Evolutionary conservation across 2,797 vertebrate species (phyloP), one percentile per base, ranked within the genome.

Genomic region (Pseudochromis fuscus): DNA sequence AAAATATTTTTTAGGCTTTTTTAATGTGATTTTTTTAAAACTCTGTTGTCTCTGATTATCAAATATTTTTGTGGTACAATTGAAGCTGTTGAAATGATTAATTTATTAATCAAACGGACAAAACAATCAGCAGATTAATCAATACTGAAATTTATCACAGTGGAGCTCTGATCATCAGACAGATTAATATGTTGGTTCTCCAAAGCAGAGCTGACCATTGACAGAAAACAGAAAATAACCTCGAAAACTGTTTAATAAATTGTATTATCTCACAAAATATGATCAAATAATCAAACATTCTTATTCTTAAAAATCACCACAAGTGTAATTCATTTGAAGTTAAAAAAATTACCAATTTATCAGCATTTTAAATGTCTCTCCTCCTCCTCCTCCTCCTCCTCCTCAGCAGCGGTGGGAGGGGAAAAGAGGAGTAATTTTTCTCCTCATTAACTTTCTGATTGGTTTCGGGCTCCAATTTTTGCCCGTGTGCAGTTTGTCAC

Each of bases 361-460:
- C 42, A 44, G 59, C 5, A 58, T 48, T 37, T 53, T 3, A 65
- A 35, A 52, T 5, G 38, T 25, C 37, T 70, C 55, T 18, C 68
- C 55, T 60, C 24, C 44, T 79, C 92, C 90, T 90, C 88, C 93
- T 88, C 87, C 67, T 53, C 59, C 81, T 89, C 89, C 90, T 88
- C 93, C 69, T 79, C 63, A 60, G 77, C 61, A 60, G 75, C 15
- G 67, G 65, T 73, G 73, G 75, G 82, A 79, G 76, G 73, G 37
- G 16, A 69, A 87, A 83, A 83, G 81, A 78, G 93, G 94, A 93
- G 96, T 95, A 92, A 98, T 98, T 99, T 98, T 94, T 97, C 96
- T 97, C 96, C 95, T 97, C 96, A 98, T 98, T 98, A 99, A 99
- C 96, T 98, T 98, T 93, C 95, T 98, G 97, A 98, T 98, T 98